phyloP scores from a whole-genome alignment of 2,113 vertebrate species.

The Datnioides undecimradiatus region DNA sequence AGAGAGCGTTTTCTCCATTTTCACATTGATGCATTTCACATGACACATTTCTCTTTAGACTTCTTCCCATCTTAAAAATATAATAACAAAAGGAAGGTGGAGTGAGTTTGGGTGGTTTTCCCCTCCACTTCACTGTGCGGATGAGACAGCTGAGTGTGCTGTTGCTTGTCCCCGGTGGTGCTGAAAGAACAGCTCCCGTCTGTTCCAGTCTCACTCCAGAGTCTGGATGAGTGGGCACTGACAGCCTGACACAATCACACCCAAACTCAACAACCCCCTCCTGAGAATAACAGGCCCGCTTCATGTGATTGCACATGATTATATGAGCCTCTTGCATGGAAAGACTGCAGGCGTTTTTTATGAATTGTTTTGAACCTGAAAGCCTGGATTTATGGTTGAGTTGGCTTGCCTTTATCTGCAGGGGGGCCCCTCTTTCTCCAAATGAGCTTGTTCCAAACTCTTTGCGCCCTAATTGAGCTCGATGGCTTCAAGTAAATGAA shows the following conservation, averaged over 20 bases:
- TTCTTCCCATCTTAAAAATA: constrained; percentile 14
- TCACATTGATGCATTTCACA: background rate
- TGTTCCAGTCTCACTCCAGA: constrained; percentile 66
- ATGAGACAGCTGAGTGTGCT: constrained; percentile 70
- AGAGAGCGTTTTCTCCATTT: background rate
- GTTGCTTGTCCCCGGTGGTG: constrained; percentile 74
- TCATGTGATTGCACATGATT: constrained; percentile 72
- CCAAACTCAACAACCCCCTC: constrained; percentile 71
- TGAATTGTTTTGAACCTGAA: constrained; percentile 55
- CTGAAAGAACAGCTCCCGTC: constrained; percentile 81
- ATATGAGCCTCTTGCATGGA: constrained; percentile 50
- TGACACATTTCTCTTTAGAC: background rate
- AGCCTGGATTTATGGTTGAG: constrained; percentile 27
- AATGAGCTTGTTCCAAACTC: constrained; percentile 47
- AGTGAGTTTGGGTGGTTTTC: constrained; percentile 40
- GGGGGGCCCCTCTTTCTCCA: constrained; percentile 1
- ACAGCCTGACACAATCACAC: constrained; percentile 79
- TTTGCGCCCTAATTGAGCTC: constrained; percentile 50
- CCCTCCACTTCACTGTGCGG: constrained; percentile 43
- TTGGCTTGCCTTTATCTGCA: constrained; percentile 46
- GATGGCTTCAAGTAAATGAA: constrained; percentile 52
- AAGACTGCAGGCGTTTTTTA: constrained; percentile 42
- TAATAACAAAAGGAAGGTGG: constrained; percentile 12
- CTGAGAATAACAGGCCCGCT: constrained; percentile 66
- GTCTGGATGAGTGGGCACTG: constrained; percentile 76